phyloP scores from a whole-genome alignment of 2,797 vertebrate genomes.

The Austrolebias charrua region DNA sequence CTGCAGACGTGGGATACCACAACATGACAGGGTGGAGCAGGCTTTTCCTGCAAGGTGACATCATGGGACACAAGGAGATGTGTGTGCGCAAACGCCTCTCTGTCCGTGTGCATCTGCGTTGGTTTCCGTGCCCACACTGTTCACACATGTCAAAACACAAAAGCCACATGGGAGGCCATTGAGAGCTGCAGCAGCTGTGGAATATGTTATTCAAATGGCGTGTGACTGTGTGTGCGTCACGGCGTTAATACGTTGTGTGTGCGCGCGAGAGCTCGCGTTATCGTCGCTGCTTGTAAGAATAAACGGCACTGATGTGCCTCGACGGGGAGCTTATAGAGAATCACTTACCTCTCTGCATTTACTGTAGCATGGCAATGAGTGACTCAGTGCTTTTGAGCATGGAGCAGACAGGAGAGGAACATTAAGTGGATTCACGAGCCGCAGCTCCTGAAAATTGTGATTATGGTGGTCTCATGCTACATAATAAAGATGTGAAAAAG shows the following conservation, averaged over 20 bases:
- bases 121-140: conserved; percentile 66
- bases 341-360: conserved; percentile 74
- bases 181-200: conserved; percentile 76
- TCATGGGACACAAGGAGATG: conserved; percentile 54
- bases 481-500: conserved; percentile 17
- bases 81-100: conserved; percentile 20
- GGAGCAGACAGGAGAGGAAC: conserved; percentile 39
- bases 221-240: conserved; percentile 53
- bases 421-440: conserved; percentile 33
- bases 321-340: conserved; percentile 70
- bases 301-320: conserved; percentile 73
- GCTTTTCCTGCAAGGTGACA: conserved; percentile 70
- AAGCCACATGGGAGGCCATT: conserved; percentile 76
- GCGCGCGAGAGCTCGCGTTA: conserved; percentile 37
- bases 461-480: conserved; percentile 24
- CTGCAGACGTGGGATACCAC: conserved; percentile 62
- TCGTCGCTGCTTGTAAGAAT: conserved; percentile 75
- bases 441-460: conserved; percentile 45
- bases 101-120: conserved; percentile 59
- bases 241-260: conserved; percentile 52
- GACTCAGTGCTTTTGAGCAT: conserved; percentile 50
- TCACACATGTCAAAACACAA: conserved; percentile 78
- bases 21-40: conserved; percentile 71
- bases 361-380: conserved; percentile 61
- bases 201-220: conserved; percentile 81